A percentile compares a stretch with the other conserved stretches of the same genome.
These are phyloP conservation scores for Leuciscus waleckii DNA, from an alignment of 2,797 vertebrate genomes.

Conservation along the genomic window DNA sequence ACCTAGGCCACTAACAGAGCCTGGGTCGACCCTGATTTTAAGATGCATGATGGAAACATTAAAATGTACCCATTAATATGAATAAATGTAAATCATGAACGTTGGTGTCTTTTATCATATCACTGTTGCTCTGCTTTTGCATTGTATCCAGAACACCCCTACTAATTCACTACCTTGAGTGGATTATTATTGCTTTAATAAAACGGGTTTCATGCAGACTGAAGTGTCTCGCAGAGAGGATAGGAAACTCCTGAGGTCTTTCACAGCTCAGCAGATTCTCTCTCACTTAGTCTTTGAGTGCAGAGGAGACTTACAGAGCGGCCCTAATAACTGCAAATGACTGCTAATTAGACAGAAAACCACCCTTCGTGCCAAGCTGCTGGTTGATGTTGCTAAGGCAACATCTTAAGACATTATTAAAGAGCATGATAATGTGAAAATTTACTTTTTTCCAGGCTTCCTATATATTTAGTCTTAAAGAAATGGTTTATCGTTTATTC, in stretches of 20 bases:
- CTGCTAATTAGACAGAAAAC: conserved; percentile 72
- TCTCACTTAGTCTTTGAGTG: conserved; percentile 69
- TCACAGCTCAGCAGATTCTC: conserved; percentile 71
- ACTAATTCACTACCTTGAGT: not conserved
- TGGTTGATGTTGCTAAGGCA: conserved; percentile 56
- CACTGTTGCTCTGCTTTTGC: not conserved
- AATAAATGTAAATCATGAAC: not conserved
- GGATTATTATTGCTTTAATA: not conserved
- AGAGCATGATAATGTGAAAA: conserved; percentile 24
- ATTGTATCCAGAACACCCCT: not conserved
- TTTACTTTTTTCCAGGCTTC: conserved; percentile 35
- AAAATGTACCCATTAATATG: not conserved
- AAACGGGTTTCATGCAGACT: conserved; percentile 8
- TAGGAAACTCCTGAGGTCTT: conserved; percentile 67
- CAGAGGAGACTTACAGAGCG: conserved; percentile 66
- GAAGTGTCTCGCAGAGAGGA: not conserved
- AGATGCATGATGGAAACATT: not conserved
- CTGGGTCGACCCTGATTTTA: not conserved
- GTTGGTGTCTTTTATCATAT: not conserved
- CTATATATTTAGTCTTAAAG: not conserved
- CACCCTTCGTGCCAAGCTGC: conserved; percentile 52
- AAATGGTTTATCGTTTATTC: not conserved
- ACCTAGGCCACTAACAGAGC: not conserved
- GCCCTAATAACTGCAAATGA: conserved; percentile 69
- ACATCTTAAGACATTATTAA: conserved; percentile 43